Percentiles rank a stretch among this genome's conserved stretches.
Evolutionary conservation across 2,113 vertebrate genomes (phyloP).

Genomic region (Grallaria varia): DNA sequence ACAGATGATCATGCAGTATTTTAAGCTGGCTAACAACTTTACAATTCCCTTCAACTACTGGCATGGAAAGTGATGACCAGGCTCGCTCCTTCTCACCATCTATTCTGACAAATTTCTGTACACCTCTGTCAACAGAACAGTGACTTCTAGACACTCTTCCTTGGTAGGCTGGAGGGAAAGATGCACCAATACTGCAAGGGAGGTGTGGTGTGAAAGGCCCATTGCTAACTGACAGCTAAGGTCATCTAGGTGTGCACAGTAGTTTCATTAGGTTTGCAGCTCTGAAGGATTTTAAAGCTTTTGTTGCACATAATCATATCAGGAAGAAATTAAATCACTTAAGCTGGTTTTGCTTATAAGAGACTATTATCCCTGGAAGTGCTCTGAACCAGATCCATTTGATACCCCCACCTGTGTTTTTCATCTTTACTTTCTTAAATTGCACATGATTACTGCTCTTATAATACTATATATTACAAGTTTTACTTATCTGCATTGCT

Average conservation of each 20-base stretch:
- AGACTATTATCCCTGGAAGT: neutral
- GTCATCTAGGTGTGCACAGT: neutral
- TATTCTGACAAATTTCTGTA: neutral
- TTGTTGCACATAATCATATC: neutral
- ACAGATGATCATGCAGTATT: neutral
- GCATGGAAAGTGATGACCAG: neutral
- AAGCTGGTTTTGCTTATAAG: neutral
- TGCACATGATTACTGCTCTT: neutral
- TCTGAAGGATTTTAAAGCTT: neutral
- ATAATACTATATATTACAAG: neutral
- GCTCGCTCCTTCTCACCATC: neutral
- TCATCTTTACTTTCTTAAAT: neutral
- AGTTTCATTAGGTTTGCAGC: neutral
- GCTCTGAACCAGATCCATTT: neutral
- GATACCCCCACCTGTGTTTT: neutral
- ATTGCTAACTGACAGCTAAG: neutral
- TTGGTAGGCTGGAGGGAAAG: neutral
- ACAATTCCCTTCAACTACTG: neutral
- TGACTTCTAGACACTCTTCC: neutral
- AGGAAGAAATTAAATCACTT: slow-evolving; percentile 16
- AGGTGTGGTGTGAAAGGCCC: neutral
- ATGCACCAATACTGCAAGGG: neutral
- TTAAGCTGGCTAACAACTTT: neutral
- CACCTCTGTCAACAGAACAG: neutral
- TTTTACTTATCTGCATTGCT: neutral